Base-by-base conservation (phyloP, 2,113 vertebrate genomes). In the Caranx melampygus region DNA sequence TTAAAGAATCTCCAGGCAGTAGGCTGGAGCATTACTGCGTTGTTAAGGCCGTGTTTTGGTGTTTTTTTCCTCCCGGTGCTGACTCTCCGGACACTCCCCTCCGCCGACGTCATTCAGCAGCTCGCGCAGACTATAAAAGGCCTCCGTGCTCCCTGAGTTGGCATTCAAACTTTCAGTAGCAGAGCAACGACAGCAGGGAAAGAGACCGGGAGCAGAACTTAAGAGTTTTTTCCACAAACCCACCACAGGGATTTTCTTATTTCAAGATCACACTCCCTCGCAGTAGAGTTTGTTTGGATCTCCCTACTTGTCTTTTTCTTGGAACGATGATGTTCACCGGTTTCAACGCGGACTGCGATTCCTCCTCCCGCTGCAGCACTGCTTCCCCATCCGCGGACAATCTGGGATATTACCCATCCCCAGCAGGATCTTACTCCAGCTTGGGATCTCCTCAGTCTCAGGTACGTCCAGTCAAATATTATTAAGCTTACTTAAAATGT, bases 281-380 rank as follows among this genome's bases (percentile, higher is more conserved):
- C 2, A 20, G 64, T 47, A 61, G 51, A 68, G 16, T 85, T 83
- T 80, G 26, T 72, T 75, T 75, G 83, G 75, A 86, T 65, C 72
- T 76, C 37, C 42, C 20, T 26, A 2, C 61, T 55, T 75, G 18
- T 10, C 51, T 68, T 47, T 40, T 16, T 42, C 49, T 15, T 20
- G 20, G 34, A 85, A 88, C 51, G 21, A 94, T 93, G 96, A 98
- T 99, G 98, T 98, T 96, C 86, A 96, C 95, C 45, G 92, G 89
- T 80, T 97, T 98, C 89, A 91, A 94, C 85, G 87, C 96, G 64
- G 98, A 99, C 51, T 96, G 97, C 88, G 98, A 98, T 84, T 88
- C 96, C 1, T 97, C 97, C 68, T 99, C 97, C 35, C 97, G 97
- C 88, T 99, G 97, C 94, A 99, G 97, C 93, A 98, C 96, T 78